Percentiles rank a stretch among this genome's conserved stretches.
These are phyloP conservation scores for Sarcophaga carnaria DNA, from an alignment of 2,888 invertebrate genomes.

Conservation along the genomic window DNA sequence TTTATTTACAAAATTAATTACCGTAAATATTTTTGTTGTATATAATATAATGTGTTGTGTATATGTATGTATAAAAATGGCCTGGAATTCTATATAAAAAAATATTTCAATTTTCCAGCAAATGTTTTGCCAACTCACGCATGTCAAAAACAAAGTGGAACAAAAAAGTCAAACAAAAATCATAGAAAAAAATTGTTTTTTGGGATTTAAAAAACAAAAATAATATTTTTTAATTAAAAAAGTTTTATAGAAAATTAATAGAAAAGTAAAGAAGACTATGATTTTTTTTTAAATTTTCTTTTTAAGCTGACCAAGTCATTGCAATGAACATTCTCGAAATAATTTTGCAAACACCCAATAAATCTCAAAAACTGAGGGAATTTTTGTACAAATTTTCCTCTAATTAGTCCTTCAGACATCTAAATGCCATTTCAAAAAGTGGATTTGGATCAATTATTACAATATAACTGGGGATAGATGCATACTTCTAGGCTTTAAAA, in stretches of 20 bases:
- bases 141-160: constrained; percentile 39
- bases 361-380: too few species aligned
- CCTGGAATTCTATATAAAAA: constrained; percentile 10
- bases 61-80: constrained; percentile 6
- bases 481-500: too few species aligned
- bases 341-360: too few species aligned
- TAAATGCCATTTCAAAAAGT: too few species aligned
- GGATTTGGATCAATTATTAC: too few species aligned
- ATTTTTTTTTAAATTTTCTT: not conserved
- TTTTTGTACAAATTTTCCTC: too few species aligned
- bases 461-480: too few species aligned
- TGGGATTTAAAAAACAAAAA: not conserved
- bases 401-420: too few species aligned
- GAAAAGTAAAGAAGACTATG: not conserved
- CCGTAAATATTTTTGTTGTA: constrained; percentile 45
- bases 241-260: not conserved
- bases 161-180: not conserved
- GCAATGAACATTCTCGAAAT: too few species aligned
- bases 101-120: constrained; percentile 4
- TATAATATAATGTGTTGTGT: not conserved
- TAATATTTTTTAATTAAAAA: not conserved
- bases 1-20: constrained; percentile 65
- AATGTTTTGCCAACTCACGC: constrained; percentile 51
- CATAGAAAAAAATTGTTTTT: not conserved
- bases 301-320: not conserved